phyloP scores from a whole-genome alignment of 35 echinoderm and acorn worm species.

The Acanthaster planci region DNA sequence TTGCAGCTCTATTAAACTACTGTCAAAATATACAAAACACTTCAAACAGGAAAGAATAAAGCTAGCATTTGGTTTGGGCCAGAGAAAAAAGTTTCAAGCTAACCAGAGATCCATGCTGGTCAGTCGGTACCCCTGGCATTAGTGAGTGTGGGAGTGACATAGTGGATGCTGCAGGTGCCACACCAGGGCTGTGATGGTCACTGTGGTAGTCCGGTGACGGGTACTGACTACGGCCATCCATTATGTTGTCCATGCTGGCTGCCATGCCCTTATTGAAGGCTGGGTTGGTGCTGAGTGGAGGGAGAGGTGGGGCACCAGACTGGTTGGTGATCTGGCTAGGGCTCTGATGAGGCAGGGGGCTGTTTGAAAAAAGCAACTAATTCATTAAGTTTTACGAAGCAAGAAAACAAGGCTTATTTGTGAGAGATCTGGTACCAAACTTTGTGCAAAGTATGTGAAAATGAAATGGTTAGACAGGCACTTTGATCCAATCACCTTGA shows the following conservation, averaged over 20 bases:
- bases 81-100: neutral
- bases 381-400: too few species aligned
- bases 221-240: slow-evolving; percentile 54
- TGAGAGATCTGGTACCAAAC: too few species aligned
- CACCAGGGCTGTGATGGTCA: slow-evolving; percentile 26
- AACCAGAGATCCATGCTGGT: neutral
- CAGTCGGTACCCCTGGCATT: neutral
- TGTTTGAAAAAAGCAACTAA: neutral
- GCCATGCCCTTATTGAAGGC: slow-evolving; percentile 39
- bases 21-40: too few species aligned
- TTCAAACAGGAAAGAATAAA: too few species aligned
- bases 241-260: slow-evolving; percentile 73
- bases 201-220: slow-evolving; percentile 80
- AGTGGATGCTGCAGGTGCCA: slow-evolving; percentile 48
- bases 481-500: too few species aligned
- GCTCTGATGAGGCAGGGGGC: neutral
- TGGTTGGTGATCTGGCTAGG: neutral
- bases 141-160: slow-evolving; percentile 61
- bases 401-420: too few species aligned
- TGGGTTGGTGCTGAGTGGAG: slow-evolving; percentile 14
- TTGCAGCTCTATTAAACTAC: too few species aligned
- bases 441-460: too few species aligned
- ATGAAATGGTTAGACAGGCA: too few species aligned
- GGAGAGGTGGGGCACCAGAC: neutral
- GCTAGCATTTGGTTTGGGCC: too few species aligned